phyloP scores from a whole-genome alignment of 2,797 vertebrate species.

The Neopelma chrysocephalum region DNA sequence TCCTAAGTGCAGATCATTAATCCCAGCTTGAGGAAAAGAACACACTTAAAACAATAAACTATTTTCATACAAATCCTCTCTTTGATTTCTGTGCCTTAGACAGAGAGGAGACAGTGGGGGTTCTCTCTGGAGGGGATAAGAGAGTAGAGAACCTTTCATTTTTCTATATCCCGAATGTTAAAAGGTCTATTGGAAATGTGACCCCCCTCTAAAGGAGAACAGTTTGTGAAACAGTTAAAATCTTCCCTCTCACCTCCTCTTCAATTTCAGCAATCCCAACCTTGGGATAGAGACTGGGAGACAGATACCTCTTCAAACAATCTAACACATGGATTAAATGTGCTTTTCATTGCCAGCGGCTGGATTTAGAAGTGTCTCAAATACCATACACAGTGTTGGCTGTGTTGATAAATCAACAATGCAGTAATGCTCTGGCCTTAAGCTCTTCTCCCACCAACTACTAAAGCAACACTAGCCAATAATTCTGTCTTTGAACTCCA shows the following conservation, averaged over 20 bases:
- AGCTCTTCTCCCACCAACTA: constrained; percentile 2
- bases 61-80: constrained; percentile 24
- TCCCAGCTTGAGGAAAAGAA: constrained; percentile 21
- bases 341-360: constrained; percentile 25
- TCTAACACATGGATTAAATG: constrained; percentile 53
- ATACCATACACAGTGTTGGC: constrained; percentile 15
- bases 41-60: constrained; percentile 33
- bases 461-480: constrained; percentile 32
- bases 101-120: background rate
- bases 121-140: background rate
- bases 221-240: constrained; percentile 4
- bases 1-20: constrained; percentile 44
- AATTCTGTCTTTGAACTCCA: constrained; percentile 48
- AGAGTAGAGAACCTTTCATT: background rate
- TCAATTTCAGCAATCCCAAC: constrained; percentile 19
- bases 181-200: background rate
- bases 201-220: background rate
- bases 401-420: constrained; percentile 49
- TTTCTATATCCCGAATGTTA: background rate
- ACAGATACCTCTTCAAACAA: constrained; percentile 54
- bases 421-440: constrained; percentile 25
- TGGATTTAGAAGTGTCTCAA: constrained; percentile 62
- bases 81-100: constrained; percentile 18
- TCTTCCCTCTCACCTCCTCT: constrained; percentile 8
- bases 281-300: background rate